Evolutionary conservation across 2,888 invertebrate genomes (phyloP), one percentile per base, ranked within the genome.

Genomic region (Drosophila barbarae): DNA sequence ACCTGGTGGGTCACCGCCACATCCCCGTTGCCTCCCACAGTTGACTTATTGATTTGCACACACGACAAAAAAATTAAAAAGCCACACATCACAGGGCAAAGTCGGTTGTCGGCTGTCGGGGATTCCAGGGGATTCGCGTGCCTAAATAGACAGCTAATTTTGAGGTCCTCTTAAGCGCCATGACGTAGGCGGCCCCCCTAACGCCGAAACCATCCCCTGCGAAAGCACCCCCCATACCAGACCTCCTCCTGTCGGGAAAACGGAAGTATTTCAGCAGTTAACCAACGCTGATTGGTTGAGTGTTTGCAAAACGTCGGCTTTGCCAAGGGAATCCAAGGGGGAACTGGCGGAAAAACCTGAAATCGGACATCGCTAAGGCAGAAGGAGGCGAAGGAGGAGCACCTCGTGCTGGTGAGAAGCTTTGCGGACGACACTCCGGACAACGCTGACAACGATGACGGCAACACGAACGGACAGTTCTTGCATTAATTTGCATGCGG

Each of bases 71-170:
- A 74, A 77, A 72, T 61, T 61, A 41, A 55, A 71, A 58, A 47
- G 36, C 44, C 41, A 35, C 56, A 54, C 53, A 69, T 69, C 69
- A 69, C 47, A 38, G 41, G 52, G 49, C 47, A 38, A 49, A 28
- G 46, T 46, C 46, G 46, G 30, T 30, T 30, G 46, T 46, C 18
- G 46, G 46, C 18, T 32, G 42, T 49, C 32, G 38, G 36, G 34
- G 36, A 39, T 47, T 52, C 56, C 44, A 60, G n/a, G 61, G 51
- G 26, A 44, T 42, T 80, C 63, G 83, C 77, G 83, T 82, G 77
- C 70, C 79, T 81, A 81, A 84, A 84, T 82, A 81, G 81, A 82
- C 84, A 84, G 82, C 81, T 81, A 81, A 81, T 81, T 81, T 84
- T 84, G 57, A 81, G 71, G 79, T 72, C 72, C 69, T 84, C 78